Evolutionary conservation across 2,888 invertebrate genomes (phyloP).

Genomic region (Agriopis leucophaearia): DNA sequence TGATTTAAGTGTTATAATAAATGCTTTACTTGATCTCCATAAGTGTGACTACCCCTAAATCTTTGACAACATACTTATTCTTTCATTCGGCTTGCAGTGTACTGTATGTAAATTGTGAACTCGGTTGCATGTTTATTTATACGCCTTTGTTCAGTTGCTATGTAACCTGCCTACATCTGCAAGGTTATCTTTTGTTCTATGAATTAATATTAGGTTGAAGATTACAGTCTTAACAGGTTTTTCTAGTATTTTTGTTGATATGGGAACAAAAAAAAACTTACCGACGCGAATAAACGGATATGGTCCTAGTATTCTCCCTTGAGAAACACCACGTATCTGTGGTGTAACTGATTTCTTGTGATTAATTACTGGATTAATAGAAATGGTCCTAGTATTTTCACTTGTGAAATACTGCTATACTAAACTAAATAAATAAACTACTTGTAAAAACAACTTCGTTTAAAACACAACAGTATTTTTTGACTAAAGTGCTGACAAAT

Average conservation of each 20-base stretch:
- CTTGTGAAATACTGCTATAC: not conserved
- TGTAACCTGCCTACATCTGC: slow-evolving; percentile 45
- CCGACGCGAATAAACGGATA: slow-evolving; percentile 12
- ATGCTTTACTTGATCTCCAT: not conserved
- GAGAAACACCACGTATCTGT: slow-evolving; percentile 3
- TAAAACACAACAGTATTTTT: too few relatives aligned
- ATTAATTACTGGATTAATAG: not conserved
- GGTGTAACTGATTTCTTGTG: not conserved
- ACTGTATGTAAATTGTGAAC: slow-evolving; percentile 40
- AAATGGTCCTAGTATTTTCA: not conserved
- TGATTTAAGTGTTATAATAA: not conserved
- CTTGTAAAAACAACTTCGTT: not conserved
- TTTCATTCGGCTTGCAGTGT: slow-evolving; percentile 23
- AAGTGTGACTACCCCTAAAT: slow-evolving; percentile 10
- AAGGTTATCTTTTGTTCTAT: slow-evolving; percentile 61
- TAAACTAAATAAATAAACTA: too few relatives aligned
- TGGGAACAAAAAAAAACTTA: slow-evolving; percentile 10
- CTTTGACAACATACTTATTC: slow-evolving; percentile 19
- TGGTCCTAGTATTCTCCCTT: slow-evolving; percentile 17
- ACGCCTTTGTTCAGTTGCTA: slow-evolving; percentile 54
- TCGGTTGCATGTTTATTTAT: slow-evolving; percentile 59
- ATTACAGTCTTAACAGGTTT: slow-evolving; percentile 46
- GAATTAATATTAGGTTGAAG: slow-evolving; percentile 51
- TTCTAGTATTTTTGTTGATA: slow-evolving; percentile 32
- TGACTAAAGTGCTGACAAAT: too few relatives aligned